Evolutionary conservation across 2,797 vertebrate species (phyloP).

Genomic region (Typhlichthys eigenmanni): DNA sequence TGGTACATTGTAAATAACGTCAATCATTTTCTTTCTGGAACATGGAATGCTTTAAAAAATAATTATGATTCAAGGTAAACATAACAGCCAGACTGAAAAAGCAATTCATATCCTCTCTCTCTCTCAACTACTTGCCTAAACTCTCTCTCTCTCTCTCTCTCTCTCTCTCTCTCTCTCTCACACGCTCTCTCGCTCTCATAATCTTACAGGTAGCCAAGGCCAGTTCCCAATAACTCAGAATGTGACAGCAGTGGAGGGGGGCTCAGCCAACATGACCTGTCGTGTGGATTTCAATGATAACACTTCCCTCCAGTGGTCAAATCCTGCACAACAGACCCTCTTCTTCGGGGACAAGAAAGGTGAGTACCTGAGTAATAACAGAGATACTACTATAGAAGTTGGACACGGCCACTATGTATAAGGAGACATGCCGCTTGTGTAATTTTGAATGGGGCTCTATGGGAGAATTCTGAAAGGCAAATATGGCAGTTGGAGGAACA

Average conservation of each 20-base stretch:
- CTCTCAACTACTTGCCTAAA: constrained; percentile 37
- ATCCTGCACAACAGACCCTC: constrained; percentile 98
- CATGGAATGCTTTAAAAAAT: constrained; percentile 25
- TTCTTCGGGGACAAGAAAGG: constrained; percentile 99
- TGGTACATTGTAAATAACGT: constrained; percentile 2
- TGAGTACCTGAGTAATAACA: constrained; percentile 60
- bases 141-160: constrained; percentile 14
- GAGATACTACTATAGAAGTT: too few species aligned
- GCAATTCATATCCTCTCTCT: constrained; percentile 19
- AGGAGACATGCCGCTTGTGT: too few species aligned
- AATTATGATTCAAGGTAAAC: constrained; percentile 26
- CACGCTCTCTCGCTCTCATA: constrained; percentile 23
- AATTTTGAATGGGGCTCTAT: too few species aligned
- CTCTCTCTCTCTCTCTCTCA: not conserved
- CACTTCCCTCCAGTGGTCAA: constrained; percentile 99
- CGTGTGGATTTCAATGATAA: constrained; percentile 99
- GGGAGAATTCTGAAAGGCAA: too few species aligned
- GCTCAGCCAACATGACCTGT: constrained; percentile 96
- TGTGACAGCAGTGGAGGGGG: constrained; percentile 94
- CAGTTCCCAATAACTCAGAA: constrained; percentile 97
- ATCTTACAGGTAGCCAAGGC: constrained; percentile 74
- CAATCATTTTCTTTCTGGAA: constrained; percentile 32
- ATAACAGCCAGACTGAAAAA: constrained; percentile 18
- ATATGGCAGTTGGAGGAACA: too few species aligned
- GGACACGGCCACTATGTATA: too few species aligned